Conservation (phyloP, 2,113 vertebrate species). For the Mustela nigripes region DNA sequence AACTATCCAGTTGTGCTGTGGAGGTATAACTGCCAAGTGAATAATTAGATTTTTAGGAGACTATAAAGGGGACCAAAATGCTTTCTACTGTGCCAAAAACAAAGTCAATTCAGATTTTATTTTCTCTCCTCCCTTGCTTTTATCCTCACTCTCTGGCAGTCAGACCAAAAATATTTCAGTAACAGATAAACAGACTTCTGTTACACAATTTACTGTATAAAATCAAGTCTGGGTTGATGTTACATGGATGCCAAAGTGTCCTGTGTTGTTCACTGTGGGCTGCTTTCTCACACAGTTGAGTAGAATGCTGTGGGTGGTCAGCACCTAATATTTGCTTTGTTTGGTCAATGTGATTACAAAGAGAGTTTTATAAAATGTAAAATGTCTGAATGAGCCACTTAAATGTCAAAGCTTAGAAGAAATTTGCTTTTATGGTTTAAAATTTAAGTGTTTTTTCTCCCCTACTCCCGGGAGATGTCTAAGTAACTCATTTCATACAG, state of each 20-base stretch:
- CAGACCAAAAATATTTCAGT: conserved; percentile 71
- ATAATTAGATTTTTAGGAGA: conserved; percentile 80
- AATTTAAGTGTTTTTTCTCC: neutral
- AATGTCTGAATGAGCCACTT: conserved; percentile 60
- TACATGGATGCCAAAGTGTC: neutral
- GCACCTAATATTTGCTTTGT: conserved; percentile 30
- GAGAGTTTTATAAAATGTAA: conserved; percentile 59
- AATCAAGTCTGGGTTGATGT: neutral
- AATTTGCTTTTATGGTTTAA: conserved; percentile 65
- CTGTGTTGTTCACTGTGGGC: neutral
- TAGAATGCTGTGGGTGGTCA: neutral
- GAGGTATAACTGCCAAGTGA: conserved; percentile 74
- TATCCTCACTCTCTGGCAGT: conserved; percentile 60
- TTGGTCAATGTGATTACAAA: conserved; percentile 50
- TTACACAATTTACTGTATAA: neutral
- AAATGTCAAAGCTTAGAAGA: conserved; percentile 63
- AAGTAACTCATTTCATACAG: conserved; percentile 74
- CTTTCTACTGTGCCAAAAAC: conserved; percentile 73
- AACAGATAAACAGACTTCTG: conserved; percentile 69
- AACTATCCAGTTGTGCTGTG: conserved; percentile 58
- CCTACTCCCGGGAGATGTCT: conserved; percentile 61
- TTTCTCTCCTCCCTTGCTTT: conserved; percentile 75
- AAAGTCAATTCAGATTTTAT: conserved; percentile 80
- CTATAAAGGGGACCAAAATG: conserved; percentile 69
- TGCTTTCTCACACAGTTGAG: neutral